A percentile compares a stretch with the other conserved stretches of the same genome.
Evolutionary conservation across 1,140 invertebrate genomes (phyloP).

Genomic region (Streblospio benedicti): DNA sequence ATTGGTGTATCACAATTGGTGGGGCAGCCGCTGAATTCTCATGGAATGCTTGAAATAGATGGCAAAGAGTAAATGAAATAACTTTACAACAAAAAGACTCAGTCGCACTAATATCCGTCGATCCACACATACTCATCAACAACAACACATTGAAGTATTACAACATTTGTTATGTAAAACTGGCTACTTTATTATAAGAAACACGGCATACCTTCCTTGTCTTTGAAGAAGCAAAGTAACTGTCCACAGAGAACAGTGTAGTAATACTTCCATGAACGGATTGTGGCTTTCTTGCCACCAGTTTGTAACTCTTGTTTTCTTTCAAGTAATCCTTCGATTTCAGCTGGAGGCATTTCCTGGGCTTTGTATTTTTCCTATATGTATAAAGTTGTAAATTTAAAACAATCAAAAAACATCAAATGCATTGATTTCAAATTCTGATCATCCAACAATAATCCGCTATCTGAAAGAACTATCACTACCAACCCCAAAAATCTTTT

Average conservation of each 20-base stretch:
- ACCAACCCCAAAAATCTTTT: too few relatives aligned
- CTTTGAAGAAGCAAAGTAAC: constrained; percentile 94
- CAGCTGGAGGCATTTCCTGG: constrained; percentile 72
- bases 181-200: too few relatives aligned
- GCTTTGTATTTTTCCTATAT: constrained; percentile 42
- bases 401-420: too few relatives aligned
- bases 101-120: neutral
- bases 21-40: constrained; percentile 75
- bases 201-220: constrained; percentile 63
- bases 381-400: too few relatives aligned
- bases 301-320: constrained; percentile 88
- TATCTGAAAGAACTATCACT: neutral
- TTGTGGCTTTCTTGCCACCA: constrained; percentile 85
- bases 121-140: too few relatives aligned
- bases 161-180: too few relatives aligned
- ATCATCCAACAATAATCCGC: neutral
- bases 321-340: constrained; percentile 84
- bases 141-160: too few relatives aligned
- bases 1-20: constrained; percentile 80
- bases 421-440: neutral
- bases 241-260: constrained; percentile 94
- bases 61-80: constrained; percentile 6
- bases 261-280: constrained; percentile 89
- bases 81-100: neutral
- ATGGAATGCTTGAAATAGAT: constrained; percentile 53